Percentiles rank a stretch among this genome's conserved stretches.
Evolutionary conservation across 2,113 vertebrate species (phyloP).

Genomic region (Neolamprologus cancellatus): DNA sequence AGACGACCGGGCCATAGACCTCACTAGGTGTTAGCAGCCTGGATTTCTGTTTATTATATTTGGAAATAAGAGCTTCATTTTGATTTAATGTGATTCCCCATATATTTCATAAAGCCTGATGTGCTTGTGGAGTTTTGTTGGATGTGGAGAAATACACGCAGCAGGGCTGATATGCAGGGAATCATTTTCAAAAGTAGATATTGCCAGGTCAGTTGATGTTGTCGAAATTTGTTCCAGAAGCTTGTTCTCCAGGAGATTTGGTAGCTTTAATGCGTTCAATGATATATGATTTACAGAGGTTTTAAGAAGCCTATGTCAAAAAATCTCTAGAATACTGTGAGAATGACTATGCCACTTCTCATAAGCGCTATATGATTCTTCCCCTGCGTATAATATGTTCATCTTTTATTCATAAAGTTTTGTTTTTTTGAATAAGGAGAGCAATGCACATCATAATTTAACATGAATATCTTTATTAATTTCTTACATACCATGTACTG

Average conservation of each 20-base stretch:
- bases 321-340: not conserved
- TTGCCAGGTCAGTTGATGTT: not conserved
- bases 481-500: not conserved
- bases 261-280: not conserved
- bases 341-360: not conserved
- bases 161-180: not conserved
- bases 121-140: constrained; percentile 6
- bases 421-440: not conserved
- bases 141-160: not conserved
- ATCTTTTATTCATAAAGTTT: not conserved
- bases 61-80: constrained; percentile 84
- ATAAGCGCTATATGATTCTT: not conserved
- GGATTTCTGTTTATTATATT: constrained; percentile 93
- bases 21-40: constrained; percentile 79
- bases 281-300: not conserved
- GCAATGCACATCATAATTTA: not conserved
- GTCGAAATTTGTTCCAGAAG: not conserved
- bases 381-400: not conserved
- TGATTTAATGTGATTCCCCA: constrained; percentile 82
- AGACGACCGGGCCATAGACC: constrained; percentile 80
- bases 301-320: not conserved
- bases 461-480: not conserved
- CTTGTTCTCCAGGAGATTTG: not conserved
- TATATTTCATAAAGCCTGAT: constrained; percentile 56
- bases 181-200: not conserved